Conservation (phyloP, 2,888 invertebrate genomes). For the Operophtera brumata region DNA sequence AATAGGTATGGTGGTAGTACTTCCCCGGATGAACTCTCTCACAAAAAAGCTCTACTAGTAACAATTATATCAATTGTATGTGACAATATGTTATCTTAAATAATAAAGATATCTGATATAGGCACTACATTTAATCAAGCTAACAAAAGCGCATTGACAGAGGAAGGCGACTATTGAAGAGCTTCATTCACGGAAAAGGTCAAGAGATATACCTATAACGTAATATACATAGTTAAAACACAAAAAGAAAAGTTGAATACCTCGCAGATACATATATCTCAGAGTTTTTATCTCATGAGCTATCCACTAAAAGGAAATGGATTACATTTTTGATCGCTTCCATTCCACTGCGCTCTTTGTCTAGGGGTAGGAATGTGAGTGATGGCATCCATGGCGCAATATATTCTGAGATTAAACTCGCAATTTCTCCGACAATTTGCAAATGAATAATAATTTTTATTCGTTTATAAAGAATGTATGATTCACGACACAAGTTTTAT, state of each 20-base stretch:
- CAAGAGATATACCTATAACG: neutral
- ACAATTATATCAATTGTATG: constrained; percentile 26
- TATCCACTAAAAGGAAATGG: constrained; percentile 58
- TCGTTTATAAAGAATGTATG: constrained; percentile 4
- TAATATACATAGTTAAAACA: neutral
- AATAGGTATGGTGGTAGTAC: too few relatives aligned
- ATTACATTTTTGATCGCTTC: constrained; percentile 70
- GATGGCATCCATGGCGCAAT: constrained; percentile 51
- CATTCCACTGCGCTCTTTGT: constrained; percentile 60
- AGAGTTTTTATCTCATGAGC: constrained; percentile 47
- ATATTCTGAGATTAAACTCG: constrained; percentile 39
- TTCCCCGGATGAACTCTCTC: too few relatives aligned
- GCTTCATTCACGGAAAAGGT: neutral
- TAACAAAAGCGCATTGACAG: neutral
- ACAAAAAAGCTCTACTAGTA: too few relatives aligned
- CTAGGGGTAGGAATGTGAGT: constrained; percentile 57
- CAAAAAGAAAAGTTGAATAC: neutral
- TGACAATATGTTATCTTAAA: neutral
- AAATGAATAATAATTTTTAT: constrained; percentile 21
- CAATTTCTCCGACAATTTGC: constrained; percentile 41
- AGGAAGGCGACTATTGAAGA: neutral
- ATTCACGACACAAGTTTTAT: constrained; percentile 8
- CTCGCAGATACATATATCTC: constrained; percentile 38
- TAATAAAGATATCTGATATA: neutral
- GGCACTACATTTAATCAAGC: neutral